phyloP scores from a whole-genome alignment of 2,113 vertebrate species.

The Crotalus horridus region DNA sequence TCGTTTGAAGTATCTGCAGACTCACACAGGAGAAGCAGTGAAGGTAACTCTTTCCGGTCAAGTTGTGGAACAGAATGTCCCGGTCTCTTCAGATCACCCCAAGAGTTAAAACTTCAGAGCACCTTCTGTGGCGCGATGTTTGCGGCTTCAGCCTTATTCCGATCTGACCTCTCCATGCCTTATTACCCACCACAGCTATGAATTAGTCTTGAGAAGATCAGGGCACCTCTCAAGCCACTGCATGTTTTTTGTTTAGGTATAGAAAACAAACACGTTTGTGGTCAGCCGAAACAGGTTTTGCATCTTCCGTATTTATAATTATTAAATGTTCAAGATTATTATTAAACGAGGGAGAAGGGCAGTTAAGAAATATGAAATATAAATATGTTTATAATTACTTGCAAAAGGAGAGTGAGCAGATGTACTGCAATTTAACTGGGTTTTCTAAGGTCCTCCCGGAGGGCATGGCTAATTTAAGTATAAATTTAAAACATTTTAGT shows the following conservation, averaged over 20 bases:
- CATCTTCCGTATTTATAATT: background rate
- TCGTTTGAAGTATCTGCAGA: conserved; percentile 79
- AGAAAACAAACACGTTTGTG: background rate
- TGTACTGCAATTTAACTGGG: background rate
- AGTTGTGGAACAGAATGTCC: background rate
- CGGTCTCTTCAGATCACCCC: background rate
- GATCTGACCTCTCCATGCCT: background rate
- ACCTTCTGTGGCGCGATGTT: background rate
- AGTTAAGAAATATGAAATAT: background rate
- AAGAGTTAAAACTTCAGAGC: no score
- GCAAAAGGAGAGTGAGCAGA: background rate
- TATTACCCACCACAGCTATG: no score
- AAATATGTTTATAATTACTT: background rate
- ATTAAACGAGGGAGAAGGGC: background rate
- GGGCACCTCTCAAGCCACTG: background rate
- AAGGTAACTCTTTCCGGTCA: conserved; percentile 73
- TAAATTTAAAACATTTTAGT: background rate
- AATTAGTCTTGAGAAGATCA: background rate
- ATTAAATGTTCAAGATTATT: background rate
- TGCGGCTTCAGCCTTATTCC: background rate
- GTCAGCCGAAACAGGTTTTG: background rate
- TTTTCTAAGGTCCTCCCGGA: background rate
- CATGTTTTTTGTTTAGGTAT: background rate
- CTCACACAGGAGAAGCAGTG: conserved; percentile 81
- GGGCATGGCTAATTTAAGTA: background rate